Evolutionary conservation across 2,113 vertebrate species (phyloP).

Genomic region (Syngnathoides biaculeatus): DNA sequence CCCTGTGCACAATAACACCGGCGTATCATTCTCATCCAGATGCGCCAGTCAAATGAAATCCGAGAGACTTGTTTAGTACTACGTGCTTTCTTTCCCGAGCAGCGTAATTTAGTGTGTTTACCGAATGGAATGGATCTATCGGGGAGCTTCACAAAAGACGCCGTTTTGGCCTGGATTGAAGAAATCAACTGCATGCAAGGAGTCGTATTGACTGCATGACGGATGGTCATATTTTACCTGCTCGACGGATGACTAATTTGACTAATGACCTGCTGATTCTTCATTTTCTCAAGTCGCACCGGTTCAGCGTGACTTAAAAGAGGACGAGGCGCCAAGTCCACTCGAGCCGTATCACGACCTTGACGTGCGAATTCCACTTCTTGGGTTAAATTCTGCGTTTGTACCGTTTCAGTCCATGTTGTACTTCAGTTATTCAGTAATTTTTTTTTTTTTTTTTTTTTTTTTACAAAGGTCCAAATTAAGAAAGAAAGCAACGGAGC

Average conservation of each 20-base stretch:
- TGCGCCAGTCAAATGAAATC: conserved; percentile 40
- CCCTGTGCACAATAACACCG: conserved; percentile 53
- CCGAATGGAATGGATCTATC: conserved; percentile 14
- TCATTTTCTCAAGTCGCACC: conserved; percentile 47
- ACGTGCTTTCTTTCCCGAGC: not conserved
- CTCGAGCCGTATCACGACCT: not conserved
- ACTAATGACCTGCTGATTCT: conserved; percentile 58
- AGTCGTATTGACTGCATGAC: conserved; percentile 53
- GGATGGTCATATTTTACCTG: conserved; percentile 66
- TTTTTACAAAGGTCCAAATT: too few relatives aligned
- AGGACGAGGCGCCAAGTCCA: not conserved
- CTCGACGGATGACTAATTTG: conserved; percentile 60
- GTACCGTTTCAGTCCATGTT: not conserved
- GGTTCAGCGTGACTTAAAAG: conserved; percentile 46
- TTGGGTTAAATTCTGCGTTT: not conserved
- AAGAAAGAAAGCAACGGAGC: too few relatives aligned
- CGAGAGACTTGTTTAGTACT: not conserved
- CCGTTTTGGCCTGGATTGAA: not conserved
- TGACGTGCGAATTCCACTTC: not conserved
- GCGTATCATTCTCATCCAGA: conserved; percentile 69
- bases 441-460: too few relatives aligned
- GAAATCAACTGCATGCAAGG: not conserved
- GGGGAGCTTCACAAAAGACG: not conserved
- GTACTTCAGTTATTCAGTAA: too few relatives aligned
- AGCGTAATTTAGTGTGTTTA: conserved; percentile 7